phyloP scores from a whole-genome alignment of 1,140 invertebrate genomes.

The Nymphalis io region DNA sequence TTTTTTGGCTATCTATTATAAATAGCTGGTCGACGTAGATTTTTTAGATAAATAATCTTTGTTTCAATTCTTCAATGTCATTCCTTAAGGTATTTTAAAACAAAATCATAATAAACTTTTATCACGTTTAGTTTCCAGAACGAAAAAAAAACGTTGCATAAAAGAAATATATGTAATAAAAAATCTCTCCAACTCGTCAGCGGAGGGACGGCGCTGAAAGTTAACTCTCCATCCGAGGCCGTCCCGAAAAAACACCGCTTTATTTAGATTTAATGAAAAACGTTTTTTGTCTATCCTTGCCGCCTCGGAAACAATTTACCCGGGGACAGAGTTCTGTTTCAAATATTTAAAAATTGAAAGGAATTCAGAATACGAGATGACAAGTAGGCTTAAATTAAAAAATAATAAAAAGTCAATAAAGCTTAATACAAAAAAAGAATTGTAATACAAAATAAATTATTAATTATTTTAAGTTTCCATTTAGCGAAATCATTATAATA shows the following conservation, averaged over 20 bases:
- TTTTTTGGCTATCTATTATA: no score
- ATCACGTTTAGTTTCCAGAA: not conserved
- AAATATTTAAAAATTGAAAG: not conserved
- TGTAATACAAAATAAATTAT: no score
- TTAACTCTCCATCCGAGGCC: constrained; percentile 9
- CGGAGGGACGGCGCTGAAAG: constrained; percentile 11
- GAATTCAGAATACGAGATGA: not conserved
- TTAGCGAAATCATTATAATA: no score
- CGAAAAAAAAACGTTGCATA: not conserved
- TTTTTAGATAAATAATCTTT: no score
- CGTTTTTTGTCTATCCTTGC: constrained; percentile 22
- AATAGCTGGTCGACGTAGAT: no score
- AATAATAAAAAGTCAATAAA: no score
- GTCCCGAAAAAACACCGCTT: constrained; percentile 15
- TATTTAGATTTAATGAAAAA: constrained; percentile 28
- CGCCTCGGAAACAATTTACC: constrained; percentile 9
- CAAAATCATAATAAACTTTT: not conserved
- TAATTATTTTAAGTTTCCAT: no score
- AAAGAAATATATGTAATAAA: not conserved
- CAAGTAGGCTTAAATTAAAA: no score
- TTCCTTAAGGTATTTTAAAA: not conserved
- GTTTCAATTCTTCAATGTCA: no score
- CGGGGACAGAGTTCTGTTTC: not conserved
- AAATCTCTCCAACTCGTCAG: not conserved
- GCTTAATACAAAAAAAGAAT: no score